Base-by-base conservation (phyloP, 2,888 invertebrate species). In the Andrena hattorfiana region DNA sequence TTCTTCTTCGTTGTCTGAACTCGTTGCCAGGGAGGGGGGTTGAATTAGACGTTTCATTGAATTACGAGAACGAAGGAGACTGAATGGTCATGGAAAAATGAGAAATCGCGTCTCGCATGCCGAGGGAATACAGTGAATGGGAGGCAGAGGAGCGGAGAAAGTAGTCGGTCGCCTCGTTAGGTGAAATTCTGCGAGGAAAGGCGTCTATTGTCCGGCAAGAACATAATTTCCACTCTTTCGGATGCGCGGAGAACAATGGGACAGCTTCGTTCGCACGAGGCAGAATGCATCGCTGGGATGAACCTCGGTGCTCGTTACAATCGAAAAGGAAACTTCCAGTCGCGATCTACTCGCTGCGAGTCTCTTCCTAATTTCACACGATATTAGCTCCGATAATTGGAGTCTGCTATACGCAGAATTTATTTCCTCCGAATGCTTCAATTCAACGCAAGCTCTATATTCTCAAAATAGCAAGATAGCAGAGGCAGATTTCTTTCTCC, bases 151-250 rank as follows among this genome's bases (percentile, higher is more conserved):
- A 35, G 62, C 32, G 35, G 60, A 48, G 73, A 81, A 84, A 84
- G 83, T 76, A 70, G 73, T 67, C 26, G 30, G 35, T 70, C 49
- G 42, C 32, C 56, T 32, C 8, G 54, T 62, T 63, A 20, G 8
- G 74, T 75, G 83, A 79, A 87, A 87, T 69, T 78, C 60, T 16
- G 42, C 35, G 30, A 63, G 73, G 28, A 67, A 79, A 54, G 60
- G 51, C 48, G 60, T 30, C 54, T 20, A 85, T 85, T 87, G 85
- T 87, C 78, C 64, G 28, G 66, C 30, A 76, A 64, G 85, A 76
- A 87, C 84, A 82, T 80, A 60, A 87, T 87, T 87, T 83, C 70
- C 68, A 83, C 32, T 83, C 62, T 49, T 68, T 66, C 16, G 51
- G 54, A 66, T 51, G 48, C 70, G 30, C 28, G 23, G n/a, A 2